These are phyloP conservation scores for Clarias fuscus DNA, from an alignment of 2,797 vertebrate species.

Conservation along the genomic window DNA sequence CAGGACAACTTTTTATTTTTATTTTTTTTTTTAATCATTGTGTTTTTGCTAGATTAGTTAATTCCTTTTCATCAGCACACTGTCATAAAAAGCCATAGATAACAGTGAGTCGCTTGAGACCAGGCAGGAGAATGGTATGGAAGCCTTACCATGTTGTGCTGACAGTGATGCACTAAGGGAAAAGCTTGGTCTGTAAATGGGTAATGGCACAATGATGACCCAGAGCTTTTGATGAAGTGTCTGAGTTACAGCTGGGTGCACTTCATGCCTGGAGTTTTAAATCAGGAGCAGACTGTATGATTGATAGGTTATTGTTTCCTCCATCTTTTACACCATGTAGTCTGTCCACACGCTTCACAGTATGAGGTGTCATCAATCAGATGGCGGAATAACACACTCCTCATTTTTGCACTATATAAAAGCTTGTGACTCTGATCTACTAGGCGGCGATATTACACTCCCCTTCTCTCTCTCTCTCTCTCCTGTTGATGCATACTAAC, in stretches of 20 bases:
- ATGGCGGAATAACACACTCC: conserved; percentile 47
- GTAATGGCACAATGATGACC: conserved; percentile 55
- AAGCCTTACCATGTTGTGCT: conserved; percentile 23
- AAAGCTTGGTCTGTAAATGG: conserved; percentile 46
- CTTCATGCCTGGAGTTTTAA: conserved; percentile 48
- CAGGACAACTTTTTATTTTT: not conserved
- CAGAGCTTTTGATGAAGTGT: conserved; percentile 53
- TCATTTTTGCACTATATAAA: conserved; percentile 46
- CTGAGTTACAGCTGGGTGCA: conserved; percentile 42
- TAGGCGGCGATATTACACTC: conserved; percentile 24
- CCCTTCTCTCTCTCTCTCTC: not conserved
- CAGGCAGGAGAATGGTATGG: conserved; percentile 5
- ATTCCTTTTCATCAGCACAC: not conserved
- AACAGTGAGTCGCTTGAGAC: not conserved
- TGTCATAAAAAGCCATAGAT: conserved; percentile 8
- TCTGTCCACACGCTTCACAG: conserved; percentile 46
- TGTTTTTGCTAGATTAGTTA: not conserved
- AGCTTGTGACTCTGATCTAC: conserved; percentile 39
- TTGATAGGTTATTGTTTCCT: conserved; percentile 52
- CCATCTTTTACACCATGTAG: conserved; percentile 56
- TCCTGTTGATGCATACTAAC: conserved; percentile 6
- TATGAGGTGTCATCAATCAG: conserved; percentile 54
- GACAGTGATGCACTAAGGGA: conserved; percentile 51
- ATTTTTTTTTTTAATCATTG: too few relatives aligned
- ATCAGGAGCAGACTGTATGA: conserved; percentile 44